Percentiles rank a stretch among this genome's conserved stretches.
phyloP scores from a whole-genome alignment of 2,797 vertebrate genomes.

The Anguilla marmorata region DNA sequence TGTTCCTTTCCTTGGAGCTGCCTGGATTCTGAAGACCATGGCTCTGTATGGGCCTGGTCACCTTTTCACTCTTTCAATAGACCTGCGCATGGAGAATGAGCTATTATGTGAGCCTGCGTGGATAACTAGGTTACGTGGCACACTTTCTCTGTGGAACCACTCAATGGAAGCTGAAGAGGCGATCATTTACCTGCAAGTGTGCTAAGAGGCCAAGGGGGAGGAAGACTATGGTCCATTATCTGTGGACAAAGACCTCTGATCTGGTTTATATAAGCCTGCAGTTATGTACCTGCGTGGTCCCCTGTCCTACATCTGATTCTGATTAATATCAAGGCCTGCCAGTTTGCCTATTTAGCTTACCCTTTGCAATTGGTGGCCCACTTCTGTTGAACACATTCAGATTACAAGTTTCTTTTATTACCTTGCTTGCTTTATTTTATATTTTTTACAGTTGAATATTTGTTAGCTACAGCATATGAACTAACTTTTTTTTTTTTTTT shows the following conservation, averaged over 20 bases:
- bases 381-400: not conserved
- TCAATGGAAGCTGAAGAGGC: not conserved
- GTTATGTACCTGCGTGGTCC: not conserved
- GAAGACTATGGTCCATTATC: not conserved
- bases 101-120: not conserved
- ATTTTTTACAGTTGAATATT: not conserved
- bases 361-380: not conserved
- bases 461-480: not conserved
- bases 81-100: not conserved
- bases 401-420: not conserved
- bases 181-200: not conserved
- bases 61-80: not conserved
- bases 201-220: not conserved
- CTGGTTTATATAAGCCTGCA: conserved; percentile 1
- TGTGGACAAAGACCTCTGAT: not conserved
- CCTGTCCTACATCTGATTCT: not conserved
- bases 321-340: not conserved
- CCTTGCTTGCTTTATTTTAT: not conserved
- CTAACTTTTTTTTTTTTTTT: not conserved
- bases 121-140: not conserved
- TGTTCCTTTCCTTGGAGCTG: not conserved
- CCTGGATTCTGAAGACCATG: not conserved
- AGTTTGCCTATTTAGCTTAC: not conserved
- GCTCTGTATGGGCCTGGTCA: not conserved
- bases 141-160: not conserved